These are phyloP conservation scores for Ennomos fuscantarius DNA, from an alignment of 2,888 invertebrate species.

Conservation along the genomic window DNA sequence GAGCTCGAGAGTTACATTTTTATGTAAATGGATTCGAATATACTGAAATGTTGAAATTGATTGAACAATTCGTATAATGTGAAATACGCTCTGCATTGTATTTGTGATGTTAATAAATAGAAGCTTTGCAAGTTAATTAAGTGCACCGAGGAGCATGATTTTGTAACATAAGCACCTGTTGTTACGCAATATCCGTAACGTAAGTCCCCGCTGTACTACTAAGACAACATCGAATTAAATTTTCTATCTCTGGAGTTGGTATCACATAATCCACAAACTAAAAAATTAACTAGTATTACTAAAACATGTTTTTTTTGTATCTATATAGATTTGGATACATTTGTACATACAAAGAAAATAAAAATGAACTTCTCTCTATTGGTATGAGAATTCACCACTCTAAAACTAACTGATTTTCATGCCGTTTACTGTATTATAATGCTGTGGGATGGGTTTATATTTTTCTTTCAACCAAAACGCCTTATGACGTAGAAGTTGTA, in stretches of 20 bases:
- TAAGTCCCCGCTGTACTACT: slow-evolving; percentile 46
- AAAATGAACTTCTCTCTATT: no score
- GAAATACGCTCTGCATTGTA: slow-evolving; percentile 3
- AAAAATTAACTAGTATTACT: no score
- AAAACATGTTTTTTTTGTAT: no score
- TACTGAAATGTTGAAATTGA: slow-evolving; percentile 26
- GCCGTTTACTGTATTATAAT: no score
- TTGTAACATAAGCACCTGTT: slow-evolving; percentile 56
- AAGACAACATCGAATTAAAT: slow-evolving; percentile 27
- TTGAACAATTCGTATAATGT: slow-evolving; percentile 12
- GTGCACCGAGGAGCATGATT: slow-evolving; percentile 43
- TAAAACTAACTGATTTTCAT: no score
- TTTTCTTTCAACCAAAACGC: no score
- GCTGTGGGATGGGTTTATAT: no score
- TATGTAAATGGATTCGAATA: slow-evolving; percentile 22
- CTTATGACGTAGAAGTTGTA: no score
- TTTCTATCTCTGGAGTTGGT: slow-evolving; percentile 16
- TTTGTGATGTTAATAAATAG: slow-evolving; percentile 8
- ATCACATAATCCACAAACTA: background rate
- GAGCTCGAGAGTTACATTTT: background rate
- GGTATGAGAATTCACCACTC: no score
- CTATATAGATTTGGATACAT: no score
- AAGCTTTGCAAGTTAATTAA: slow-evolving; percentile 44
- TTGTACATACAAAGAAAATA: no score
- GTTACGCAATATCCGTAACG: slow-evolving; percentile 55